Evolutionary conservation across 2,113 vertebrate genomes (phyloP), one percentile per base, ranked within the genome.

Genomic region (Ciconia stormi): DNA sequence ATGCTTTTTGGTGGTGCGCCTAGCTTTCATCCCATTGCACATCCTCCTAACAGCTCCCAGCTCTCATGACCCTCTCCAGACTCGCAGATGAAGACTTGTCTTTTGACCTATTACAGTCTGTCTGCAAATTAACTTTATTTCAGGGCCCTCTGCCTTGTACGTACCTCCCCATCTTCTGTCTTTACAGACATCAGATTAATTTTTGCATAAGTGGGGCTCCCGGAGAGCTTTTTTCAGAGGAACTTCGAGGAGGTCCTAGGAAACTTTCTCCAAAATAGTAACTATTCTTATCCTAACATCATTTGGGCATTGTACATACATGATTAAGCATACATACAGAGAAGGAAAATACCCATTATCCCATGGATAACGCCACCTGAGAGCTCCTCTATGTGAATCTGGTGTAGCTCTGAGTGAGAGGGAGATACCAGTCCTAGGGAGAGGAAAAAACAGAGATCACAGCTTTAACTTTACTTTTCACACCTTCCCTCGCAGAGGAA

Each of bases 401-500:
- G 32, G 42, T 38, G 11, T 11, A 77, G 63, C 55, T 77, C 58
- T 6, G 42, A 74, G n/a, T 55, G 46, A 82, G 84, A 63, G 13
- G 26, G 32, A 93, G 46, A 66, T 23, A 73, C 14, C 42, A 67
- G 34, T 32, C n/a, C n/a, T 25, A 77, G 6, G 22, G 13, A 66
- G 25, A 74, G 15, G 20, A 27, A 49, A 58, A 85, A 74, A 2
- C 23, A 69, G 30, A 66, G 36, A 61, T 89, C 69, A 71, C 82
- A 90, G 94, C 52, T 95, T 97, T 29, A 82, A 26, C 74, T 90
- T 81, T 30, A 59, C 38, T 90, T 84, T 76, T 74, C 92, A 84
- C 92, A n/a, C 83, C 59, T 83, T 84, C 77, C 91, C 82, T 94
- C 13, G 0, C 81, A 91, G 62, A 94, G 95, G 91, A 96, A 94